These are phyloP conservation scores for Sebastes schlegelii DNA, from an alignment of 2,113 vertebrate genomes.

Conservation along the genomic window DNA sequence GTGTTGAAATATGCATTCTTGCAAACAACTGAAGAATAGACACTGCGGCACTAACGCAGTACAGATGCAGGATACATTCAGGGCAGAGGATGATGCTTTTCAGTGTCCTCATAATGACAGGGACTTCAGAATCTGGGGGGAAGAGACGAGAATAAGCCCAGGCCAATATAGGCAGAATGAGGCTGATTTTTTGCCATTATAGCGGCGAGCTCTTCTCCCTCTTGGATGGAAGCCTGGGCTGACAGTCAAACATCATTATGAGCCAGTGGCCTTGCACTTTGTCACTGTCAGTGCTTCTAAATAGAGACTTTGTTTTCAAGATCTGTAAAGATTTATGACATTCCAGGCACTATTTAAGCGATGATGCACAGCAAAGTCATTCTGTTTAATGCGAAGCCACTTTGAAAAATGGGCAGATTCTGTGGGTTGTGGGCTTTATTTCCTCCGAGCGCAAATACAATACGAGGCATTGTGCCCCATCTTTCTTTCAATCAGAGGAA, in stretches of 20 bases:
- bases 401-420: conserved; percentile 74
- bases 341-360: conserved; percentile 72
- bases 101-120: conserved; percentile 65
- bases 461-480: conserved; percentile 65
- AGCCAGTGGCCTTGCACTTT: conserved; percentile 78
- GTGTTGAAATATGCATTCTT: background rate
- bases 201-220: conserved; percentile 65
- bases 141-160: conserved; percentile 53
- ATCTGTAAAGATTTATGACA: conserved; percentile 81
- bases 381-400: conserved; percentile 77
- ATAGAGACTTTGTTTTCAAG: conserved; percentile 83
- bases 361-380: conserved; percentile 78
- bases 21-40: background rate
- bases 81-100: conserved; percentile 39
- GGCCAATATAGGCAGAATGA: conserved; percentile 74
- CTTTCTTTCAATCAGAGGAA: conserved; percentile 52
- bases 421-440: conserved; percentile 63
- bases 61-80: conserved; percentile 37
- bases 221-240: conserved; percentile 68
- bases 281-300: conserved; percentile 81
- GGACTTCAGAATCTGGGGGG: conserved; percentile 54
- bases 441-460: conserved; percentile 66
- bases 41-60: conserved; percentile 23
- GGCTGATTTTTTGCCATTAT: conserved; percentile 70
- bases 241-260: conserved; percentile 82